These are phyloP conservation scores for Notiomystis cincta DNA, from an alignment of 2,113 vertebrate genomes.

Conservation along the genomic window DNA sequence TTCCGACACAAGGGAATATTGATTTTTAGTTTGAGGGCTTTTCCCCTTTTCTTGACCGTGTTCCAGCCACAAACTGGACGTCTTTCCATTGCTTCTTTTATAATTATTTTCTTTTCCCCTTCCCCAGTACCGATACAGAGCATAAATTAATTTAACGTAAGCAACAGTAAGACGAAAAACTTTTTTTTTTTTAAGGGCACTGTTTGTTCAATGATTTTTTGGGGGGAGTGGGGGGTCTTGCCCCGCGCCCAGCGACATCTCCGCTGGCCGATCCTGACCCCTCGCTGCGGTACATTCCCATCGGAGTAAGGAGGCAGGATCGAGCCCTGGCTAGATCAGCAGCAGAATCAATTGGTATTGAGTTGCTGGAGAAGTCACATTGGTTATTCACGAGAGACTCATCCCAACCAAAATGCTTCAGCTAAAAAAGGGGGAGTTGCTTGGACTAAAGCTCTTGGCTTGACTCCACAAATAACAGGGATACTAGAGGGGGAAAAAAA, in stretches of 20 bases:
- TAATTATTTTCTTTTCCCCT: not conserved
- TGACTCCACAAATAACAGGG: not conserved
- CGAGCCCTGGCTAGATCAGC: slow-evolving; percentile 15
- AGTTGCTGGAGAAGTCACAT: slow-evolving; percentile 36
- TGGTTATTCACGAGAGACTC: slow-evolving; percentile 47
- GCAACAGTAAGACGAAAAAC: not conserved
- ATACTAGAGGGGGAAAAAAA: not conserved
- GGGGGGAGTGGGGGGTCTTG: not conserved
- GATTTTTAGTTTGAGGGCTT: not conserved
- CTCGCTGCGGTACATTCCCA: not conserved
- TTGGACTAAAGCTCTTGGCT: slow-evolving; percentile 48
- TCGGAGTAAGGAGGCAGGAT: slow-evolving; percentile 35
- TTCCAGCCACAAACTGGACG: not conserved
- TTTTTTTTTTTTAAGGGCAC: not conserved
- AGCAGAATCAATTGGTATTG: slow-evolving; percentile 44
- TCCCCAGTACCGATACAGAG: not conserved
- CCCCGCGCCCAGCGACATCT: not conserved
- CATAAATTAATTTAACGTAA: not conserved
- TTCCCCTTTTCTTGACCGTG: not conserved
- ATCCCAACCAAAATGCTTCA: slow-evolving; percentile 32
- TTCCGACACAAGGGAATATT: not conserved
- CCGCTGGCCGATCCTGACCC: not conserved
- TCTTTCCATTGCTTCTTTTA: not conserved
- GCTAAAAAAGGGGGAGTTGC: not conserved
- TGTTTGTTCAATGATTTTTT: not conserved